Conservation (phyloP, 1,140 invertebrate species). For the Brachionus rotundiformis region DNA sequence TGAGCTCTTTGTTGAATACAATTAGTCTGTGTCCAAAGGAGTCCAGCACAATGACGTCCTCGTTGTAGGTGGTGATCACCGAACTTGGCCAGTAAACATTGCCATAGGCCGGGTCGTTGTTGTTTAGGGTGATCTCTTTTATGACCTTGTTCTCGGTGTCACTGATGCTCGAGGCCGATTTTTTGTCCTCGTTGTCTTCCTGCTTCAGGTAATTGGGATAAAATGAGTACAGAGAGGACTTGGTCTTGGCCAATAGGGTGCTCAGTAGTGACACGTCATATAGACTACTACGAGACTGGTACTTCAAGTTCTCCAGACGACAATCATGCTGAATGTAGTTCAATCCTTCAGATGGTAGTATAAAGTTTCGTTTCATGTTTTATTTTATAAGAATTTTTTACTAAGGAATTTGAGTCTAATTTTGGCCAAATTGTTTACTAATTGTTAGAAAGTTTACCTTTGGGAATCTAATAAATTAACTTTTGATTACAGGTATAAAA, state of each 20-base stretch:
- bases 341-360: constrained; percentile 43
- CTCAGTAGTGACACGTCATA: constrained; percentile 37
- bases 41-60: constrained; percentile 6
- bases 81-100: constrained; percentile 9
- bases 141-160: not conserved
- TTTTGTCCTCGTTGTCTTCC: not conserved
- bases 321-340: constrained; percentile 48
- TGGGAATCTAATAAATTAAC: not conserved
- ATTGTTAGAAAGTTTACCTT: constrained; percentile 14
- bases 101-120: constrained; percentile 14
- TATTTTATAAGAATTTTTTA: not conserved
- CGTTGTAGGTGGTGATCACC: not conserved
- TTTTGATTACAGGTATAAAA: not conserved
- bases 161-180: not conserved
- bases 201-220: not conserved
- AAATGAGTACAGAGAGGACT: not conserved
- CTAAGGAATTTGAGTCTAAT: not conserved
- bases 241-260: not conserved
- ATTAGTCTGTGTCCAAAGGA: constrained; percentile 2
- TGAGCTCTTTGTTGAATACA: constrained; percentile 10
- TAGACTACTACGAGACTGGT: constrained; percentile 7
- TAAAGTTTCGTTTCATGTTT: constrained; percentile 46
- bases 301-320: constrained; percentile 21
- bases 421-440: constrained; percentile 7
- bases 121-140: constrained; percentile 11